Conservation (phyloP, 2,113 vertebrate genomes). For the Cromileptes altivelis region DNA sequence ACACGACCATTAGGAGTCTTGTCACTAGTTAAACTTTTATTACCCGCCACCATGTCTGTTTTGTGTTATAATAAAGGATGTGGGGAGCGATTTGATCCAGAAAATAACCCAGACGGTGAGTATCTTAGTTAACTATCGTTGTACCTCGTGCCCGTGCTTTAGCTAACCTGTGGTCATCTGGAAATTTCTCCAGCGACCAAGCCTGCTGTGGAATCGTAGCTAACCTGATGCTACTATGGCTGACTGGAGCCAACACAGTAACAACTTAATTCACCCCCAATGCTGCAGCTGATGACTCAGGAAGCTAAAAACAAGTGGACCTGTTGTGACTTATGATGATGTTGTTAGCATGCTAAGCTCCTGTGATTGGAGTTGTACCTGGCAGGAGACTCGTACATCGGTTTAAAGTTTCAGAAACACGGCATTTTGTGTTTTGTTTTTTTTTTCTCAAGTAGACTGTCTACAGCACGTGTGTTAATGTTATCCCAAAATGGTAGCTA, state of each 20-base stretch:
- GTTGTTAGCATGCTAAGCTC: conserved; percentile 40
- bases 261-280: not conserved
- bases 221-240: not conserved
- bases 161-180: conserved; percentile 70
- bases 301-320: not conserved
- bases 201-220: conserved; percentile 26
- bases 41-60: conserved; percentile 84
- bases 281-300: not conserved
- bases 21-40: not conserved
- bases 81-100: conserved; percentile 94
- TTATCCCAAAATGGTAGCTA: accelerated
- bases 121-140: conserved; percentile 23
- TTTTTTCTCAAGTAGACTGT: not conserved
- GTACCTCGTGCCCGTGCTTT: conserved; percentile 19
- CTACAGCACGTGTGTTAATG: not conserved
- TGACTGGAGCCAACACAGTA: not conserved
- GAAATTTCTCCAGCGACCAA: conserved; percentile 68
- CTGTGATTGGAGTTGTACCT: not conserved
- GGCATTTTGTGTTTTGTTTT: not conserved
- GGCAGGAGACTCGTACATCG: not conserved
- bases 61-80: conserved; percentile 97
- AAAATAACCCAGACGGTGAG: conserved; percentile 83
- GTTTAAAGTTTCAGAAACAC: conserved; percentile 24
- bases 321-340: not conserved
- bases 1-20: conserved; percentile 1